Percentiles rank a stretch among this genome's conserved stretches.
phyloP scores from a whole-genome alignment of 2,888 invertebrate genomes.

The Chalcis sispes region DNA sequence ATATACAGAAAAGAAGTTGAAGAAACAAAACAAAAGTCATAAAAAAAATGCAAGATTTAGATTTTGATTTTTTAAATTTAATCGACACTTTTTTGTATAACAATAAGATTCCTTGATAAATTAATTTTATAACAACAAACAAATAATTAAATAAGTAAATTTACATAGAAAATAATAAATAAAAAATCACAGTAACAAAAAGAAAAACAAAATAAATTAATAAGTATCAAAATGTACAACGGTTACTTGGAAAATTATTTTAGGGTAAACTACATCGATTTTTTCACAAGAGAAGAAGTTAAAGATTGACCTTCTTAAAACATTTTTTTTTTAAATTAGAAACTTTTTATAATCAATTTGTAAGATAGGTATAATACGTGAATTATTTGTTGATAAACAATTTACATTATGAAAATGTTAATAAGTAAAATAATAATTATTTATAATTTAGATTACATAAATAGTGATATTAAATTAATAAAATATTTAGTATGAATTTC shows the following conservation, averaged over 20 bases:
- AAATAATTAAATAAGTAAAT: constrained; percentile 2
- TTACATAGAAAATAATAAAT: constrained; percentile 18
- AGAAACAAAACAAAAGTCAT: constrained; percentile 12
- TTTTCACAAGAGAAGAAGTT: no score
- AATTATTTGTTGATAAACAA: no score
- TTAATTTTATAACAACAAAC: neutral
- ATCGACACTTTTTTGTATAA: constrained; percentile 34
- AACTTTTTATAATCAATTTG: no score
- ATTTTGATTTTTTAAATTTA: constrained; percentile 19
- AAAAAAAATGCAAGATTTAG: constrained; percentile 15
- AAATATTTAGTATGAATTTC: no score
- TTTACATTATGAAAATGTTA: no score
- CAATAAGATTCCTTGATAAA: constrained; percentile 2
- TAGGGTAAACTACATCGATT: no score
- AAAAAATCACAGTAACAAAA: constrained; percentile 29
- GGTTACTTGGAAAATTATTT: neutral
- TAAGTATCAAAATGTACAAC: neutral
- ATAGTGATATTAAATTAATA: no score
- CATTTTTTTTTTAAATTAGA: no score
- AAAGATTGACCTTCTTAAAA: no score
- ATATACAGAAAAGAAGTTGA: neutral
- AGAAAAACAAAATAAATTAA: neutral
- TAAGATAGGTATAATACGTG: no score
- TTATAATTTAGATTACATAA: no score
- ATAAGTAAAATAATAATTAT: no score